Evolutionary conservation across 2,113 vertebrate species (phyloP).

Genomic region (Cyprinodon tularosa): DNA sequence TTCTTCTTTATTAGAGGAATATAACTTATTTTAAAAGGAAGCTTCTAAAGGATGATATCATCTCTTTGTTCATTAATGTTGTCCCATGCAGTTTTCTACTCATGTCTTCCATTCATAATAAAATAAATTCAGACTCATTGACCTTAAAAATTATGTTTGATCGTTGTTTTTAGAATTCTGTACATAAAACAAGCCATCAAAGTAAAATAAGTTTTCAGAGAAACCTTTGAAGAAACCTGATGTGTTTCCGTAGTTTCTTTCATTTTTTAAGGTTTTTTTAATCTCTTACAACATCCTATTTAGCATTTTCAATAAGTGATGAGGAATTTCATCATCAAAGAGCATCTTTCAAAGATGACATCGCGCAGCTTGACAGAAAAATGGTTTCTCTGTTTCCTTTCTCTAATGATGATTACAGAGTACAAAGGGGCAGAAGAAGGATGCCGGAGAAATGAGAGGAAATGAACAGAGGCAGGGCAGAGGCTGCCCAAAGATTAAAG

Average conservation of each 20-base stretch:
- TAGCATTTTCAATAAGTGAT: conserved; percentile 59
- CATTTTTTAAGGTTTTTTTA: conserved; percentile 4
- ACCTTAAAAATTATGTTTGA: neutral
- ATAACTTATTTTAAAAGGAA: too few species aligned
- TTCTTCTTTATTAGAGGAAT: too few species aligned
- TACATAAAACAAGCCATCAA: neutral
- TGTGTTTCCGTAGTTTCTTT: conserved; percentile 19
- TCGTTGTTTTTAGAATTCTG: neutral
- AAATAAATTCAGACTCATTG: too few species aligned
- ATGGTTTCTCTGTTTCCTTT: conserved; percentile 37
- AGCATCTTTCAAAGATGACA: conserved; percentile 39
- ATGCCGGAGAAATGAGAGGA: conserved; percentile 10
- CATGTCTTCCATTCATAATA: too few species aligned
- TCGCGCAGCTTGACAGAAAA: conserved; percentile 41
- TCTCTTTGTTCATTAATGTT: too few species aligned
- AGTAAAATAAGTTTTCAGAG: conserved; percentile 22
- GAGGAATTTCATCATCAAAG: conserved; percentile 73
- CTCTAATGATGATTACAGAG: conserved; percentile 47
- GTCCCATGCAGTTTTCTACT: too few species aligned
- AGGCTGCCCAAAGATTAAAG: neutral
- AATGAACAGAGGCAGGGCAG: neutral
- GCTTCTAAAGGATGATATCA: too few species aligned
- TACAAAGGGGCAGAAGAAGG: conserved; percentile 24
- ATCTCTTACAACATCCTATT: conserved; percentile 15
- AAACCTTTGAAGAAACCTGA: conserved; percentile 10